Evolutionary conservation across 2,113 vertebrate species (phyloP).

Genomic region (Sylvia atricapilla): DNA sequence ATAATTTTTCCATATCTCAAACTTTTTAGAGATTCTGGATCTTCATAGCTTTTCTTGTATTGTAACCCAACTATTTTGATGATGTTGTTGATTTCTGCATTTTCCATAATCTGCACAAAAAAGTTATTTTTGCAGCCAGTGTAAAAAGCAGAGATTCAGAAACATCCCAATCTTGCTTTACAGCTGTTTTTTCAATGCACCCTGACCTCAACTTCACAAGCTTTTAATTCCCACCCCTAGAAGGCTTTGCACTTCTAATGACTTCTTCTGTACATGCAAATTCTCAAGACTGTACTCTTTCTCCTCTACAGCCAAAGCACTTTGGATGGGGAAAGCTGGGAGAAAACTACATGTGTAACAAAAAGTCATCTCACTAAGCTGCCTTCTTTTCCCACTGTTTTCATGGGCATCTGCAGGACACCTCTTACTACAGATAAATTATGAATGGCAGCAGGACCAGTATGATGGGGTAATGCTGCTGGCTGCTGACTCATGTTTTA

Average conservation of each 20-base stretch:
- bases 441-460: neutral
- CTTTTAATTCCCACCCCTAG: neutral
- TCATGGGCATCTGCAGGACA: neutral
- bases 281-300: neutral
- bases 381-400: neutral
- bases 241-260: neutral
- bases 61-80: conserved; percentile 99
- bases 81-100: conserved; percentile 98
- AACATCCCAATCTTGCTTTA: neutral
- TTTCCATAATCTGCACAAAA: conserved; percentile 92
- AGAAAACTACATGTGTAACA: neutral
- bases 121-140: neutral
- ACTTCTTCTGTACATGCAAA: neutral
- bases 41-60: conserved; percentile 99
- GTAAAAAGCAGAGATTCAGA: conserved; percentile 2
- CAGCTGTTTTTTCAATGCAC: neutral
- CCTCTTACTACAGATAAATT: neutral
- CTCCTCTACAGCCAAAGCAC: neutral
- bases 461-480: neutral
- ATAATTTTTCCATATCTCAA: conserved; percentile 97
- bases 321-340: neutral
- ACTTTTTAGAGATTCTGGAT: conserved; percentile 90
- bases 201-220: neutral
- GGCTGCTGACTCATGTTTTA: neutral
- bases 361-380: neutral